A percentile compares a stretch with the other conserved stretches of the same genome.
Conservation (phyloP, 2,797 vertebrate genomes). For the Lates japonicus region DNA sequence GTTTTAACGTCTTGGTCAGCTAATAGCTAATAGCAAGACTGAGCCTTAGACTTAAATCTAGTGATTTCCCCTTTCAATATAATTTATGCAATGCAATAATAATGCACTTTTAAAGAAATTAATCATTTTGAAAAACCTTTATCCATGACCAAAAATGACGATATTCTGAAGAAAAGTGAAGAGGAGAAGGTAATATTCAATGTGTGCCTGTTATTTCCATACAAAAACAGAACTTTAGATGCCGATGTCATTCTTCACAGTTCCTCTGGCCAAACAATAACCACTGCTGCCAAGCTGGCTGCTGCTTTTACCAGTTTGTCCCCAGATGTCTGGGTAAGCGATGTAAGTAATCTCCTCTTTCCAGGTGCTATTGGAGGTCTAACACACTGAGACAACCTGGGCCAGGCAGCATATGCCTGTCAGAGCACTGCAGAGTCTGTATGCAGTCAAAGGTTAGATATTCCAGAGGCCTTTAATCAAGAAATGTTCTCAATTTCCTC, state of each 20-base stretch:
- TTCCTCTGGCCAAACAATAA: slow-evolving; percentile 59
- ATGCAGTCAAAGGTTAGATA: slow-evolving; percentile 86
- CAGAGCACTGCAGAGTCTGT: slow-evolving; percentile 57
- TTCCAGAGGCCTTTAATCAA: slow-evolving; percentile 88
- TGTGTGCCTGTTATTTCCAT: slow-evolving; percentile 55
- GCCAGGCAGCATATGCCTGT: slow-evolving; percentile 56
- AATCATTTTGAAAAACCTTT: neutral
- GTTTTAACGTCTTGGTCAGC: slow-evolving; percentile 23
- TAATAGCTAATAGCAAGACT: slow-evolving; percentile 20
- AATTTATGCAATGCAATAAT: neutral
- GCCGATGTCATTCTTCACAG: slow-evolving; percentile 43
- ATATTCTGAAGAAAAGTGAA: slow-evolving; percentile 6
- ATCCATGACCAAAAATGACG: neutral
- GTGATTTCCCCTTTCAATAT: neutral
- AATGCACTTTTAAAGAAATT: neutral
- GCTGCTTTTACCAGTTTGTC: slow-evolving; percentile 64
- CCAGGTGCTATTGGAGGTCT: slow-evolving; percentile 60
- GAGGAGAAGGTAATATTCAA: slow-evolving; percentile 19
- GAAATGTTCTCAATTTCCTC: slow-evolving; percentile 86
- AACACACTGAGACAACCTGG: slow-evolving; percentile 37
- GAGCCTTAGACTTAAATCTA: neutral
- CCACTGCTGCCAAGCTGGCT: slow-evolving; percentile 56
- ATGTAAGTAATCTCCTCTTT: slow-evolving; percentile 49
- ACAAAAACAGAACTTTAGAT: slow-evolving; percentile 49
- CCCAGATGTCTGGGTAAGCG: slow-evolving; percentile 65